Evolutionary conservation across 2,888 invertebrate species (phyloP), one percentile per base, ranked within the genome.

Genomic region (Himalopsyche japonica): DNA sequence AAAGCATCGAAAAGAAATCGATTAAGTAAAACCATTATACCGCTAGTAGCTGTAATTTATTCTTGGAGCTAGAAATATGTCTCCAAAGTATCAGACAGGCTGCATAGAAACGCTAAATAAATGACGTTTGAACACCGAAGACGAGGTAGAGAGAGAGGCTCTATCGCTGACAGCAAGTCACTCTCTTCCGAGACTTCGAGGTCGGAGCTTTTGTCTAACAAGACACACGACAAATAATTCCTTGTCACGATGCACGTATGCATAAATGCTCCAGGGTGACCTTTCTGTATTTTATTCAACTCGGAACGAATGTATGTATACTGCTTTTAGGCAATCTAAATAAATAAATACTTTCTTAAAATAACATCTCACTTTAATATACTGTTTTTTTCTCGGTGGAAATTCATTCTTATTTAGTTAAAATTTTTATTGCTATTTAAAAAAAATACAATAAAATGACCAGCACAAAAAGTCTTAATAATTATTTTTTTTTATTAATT

Each of bases 151-250:
- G 57, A 20, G 57, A 57, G 57, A 43, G 43, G 43, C 43, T 43
- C 15, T 57, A 57, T 57, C 57, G 57, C 24, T 57, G 57, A 57
- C 57, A 20, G 57, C 57, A 57, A 57, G 57, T 57, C 57, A 57
- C 57, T 57, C 57, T 20, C 57, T 10, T 57, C 57, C 57, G 10
- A 20, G 57, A 6, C 57, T 57, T 20, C 57, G 57, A 57, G 57
- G 57, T 34, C 49, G 80, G 10, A 64, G 80, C 80, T 80, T 80
- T 80, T 80, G 80, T 80, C 80, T 80, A 80, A 47, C 47, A 64
- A 81, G 76, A 70, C 34, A 12, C 76, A 10, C 20, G 81, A 81
- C 81, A 81, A 81, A 81, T 81, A 81, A 76, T 81, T 20, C 5
- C 57, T 80, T 80, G 80, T 80, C 30, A 47, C 81, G 81, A 76